Base-by-base conservation (phyloP, 2,888 invertebrate species). In the Iselma pallidipennis region DNA sequence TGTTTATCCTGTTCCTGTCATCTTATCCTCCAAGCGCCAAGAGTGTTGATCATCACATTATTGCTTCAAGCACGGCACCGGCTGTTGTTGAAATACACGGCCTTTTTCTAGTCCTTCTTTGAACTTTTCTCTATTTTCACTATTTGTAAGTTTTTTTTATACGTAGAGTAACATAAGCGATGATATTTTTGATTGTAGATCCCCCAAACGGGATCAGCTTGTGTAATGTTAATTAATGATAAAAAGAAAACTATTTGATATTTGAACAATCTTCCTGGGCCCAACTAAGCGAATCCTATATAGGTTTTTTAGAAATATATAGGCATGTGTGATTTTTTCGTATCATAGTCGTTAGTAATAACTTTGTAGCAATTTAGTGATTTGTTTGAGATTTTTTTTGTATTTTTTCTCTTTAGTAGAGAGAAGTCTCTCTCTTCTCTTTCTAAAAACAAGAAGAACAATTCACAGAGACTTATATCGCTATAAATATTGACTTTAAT, bases 181-280 rank as follows among this genome's bases (percentile, higher is more conserved):
- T 75, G 76, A 76, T 74, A 74, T 72, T 76, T 55, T 49, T 58
- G 33, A 26, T 26, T 37, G 49, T 31, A 28, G 68, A 67, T 71
- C 75, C 76, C 75, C n/a, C n/a, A n/a, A n/a, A 75, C 73, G 73
- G 71, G 70, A 74, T 74, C 74, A 74, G 76, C 76, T 78, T 77
- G 73, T 77, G 69, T 73, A 73, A 72, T 68, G 69, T 71, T 70
- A 66, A 63, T 60, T 66, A 42, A 60, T 61, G 59, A 63, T 66
- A 61, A 58, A 55, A 57, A 58, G 63, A 65, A 61, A 69, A 75
- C 74, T 76, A 62, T 62, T 50, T 59, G 60, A 64, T 74, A 72
- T 77, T 78, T 76, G 77, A 82, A 82, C 82, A 82, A 82, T 82
- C 82, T 82, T 81, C 80, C 80, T 82, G 81, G 81, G 82, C 81